Conservation (phyloP, 2,797 vertebrate genomes). For the Phoeniculus purpureus region DNA sequence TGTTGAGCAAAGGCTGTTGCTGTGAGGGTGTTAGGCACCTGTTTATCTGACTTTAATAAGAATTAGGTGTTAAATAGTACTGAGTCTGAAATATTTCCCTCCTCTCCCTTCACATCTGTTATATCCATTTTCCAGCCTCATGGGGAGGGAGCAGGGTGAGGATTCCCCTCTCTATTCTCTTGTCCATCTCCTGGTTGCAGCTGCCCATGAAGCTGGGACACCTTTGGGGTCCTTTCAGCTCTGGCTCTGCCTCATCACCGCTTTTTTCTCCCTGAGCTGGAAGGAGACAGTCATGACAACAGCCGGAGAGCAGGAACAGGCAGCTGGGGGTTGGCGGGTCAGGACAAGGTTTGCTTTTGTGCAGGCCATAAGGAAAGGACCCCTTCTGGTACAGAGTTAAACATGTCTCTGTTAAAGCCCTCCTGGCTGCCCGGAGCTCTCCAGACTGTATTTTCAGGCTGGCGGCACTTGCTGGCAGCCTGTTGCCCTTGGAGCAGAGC, state of each 20-base stretch:
- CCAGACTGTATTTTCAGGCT: background rate
- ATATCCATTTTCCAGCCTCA: background rate
- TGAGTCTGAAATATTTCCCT: background rate
- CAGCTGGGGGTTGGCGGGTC: constrained; percentile 2
- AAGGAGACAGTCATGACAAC: background rate
- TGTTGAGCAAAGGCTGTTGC: background rate
- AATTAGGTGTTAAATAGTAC: background rate
- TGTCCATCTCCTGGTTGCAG: rapidly evolving
- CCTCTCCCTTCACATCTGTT: background rate
- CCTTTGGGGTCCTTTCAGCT: background rate
- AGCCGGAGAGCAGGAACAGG: constrained; percentile 19
- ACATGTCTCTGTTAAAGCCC: background rate
- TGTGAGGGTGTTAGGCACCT: background rate
- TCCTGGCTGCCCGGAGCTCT: background rate
- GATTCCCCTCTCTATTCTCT: background rate
- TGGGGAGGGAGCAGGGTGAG: background rate
- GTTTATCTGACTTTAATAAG: background rate
- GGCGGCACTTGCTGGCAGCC: background rate
- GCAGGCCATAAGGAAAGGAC: background rate
- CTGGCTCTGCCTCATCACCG: rapidly evolving
- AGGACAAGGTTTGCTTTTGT: constrained; percentile 13
- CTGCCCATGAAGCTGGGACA: background rate
- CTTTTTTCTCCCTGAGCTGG: background rate
- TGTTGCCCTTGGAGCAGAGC: background rate
- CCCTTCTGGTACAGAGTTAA: background rate